Evolutionary conservation across 2,888 invertebrate genomes (phyloP), one percentile per base, ranked within the genome.

Genomic region (Cosmorhoe ocellata): DNA sequence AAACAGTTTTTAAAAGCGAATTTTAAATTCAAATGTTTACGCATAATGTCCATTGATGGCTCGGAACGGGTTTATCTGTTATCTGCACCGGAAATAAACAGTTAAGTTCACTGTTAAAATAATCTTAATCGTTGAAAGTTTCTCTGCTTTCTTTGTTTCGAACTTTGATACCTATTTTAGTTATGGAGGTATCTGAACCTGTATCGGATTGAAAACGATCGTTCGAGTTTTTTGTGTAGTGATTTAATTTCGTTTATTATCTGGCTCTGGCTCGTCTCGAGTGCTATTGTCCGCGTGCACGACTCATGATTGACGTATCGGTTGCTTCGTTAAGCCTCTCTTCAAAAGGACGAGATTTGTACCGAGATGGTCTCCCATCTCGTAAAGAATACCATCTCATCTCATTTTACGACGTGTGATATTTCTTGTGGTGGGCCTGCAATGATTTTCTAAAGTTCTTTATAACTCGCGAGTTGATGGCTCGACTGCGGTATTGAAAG

Each of bases 301-400:
- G 61, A 56, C 58, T 37, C 37, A 51, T 83, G 86, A 85, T 81
- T 84, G 85, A 83, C 82, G 78, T 69, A 63, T 61, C 69, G 68
- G 65, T 72, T 71, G 74, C 74, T 82, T 81, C 79, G 76, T 84
- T 79, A 80, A 71, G 69, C 62, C 69, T 51, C 74, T 75, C 75
- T 80, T 81, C 76, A 76, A 69, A 71, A 71, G 69, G 66, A 72
- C 71, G 67, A 68, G 67, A 31, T 69, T 71, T 62, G 51, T 58
- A 58, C 44, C 56, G 26, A 24, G 34, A 45, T 38, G 51, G 42
- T 43, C 58, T 61, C 57, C 62, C 61, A 60, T 54, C 64, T 67
- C 66, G 61, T 71, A 68, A 69, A 74, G 76, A 77, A 72, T 70
- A 74, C 65, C 61, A 59, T 58, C 73, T 74, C 76, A 71, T 74